These are phyloP conservation scores for Chrysolina oricalcia DNA, from an alignment of 2,888 invertebrate genomes.

Conservation along the genomic window DNA sequence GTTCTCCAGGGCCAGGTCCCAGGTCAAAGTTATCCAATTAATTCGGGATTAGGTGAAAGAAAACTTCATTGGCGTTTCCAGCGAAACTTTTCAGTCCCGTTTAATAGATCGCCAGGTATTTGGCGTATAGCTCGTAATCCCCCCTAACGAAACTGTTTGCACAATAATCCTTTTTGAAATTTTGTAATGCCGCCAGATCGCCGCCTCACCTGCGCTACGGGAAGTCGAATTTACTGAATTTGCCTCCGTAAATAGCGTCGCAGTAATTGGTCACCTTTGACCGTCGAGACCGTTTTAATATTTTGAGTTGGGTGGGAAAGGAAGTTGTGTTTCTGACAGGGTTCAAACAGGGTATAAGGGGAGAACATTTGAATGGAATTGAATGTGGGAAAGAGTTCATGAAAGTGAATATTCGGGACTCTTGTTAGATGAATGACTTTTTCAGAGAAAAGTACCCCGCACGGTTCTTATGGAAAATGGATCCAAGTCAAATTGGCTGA, in stretches of 20 bases:
- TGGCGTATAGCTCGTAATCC: slow-evolving; percentile 40
- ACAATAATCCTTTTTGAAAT: slow-evolving; percentile 42
- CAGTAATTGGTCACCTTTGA: slow-evolving; percentile 15
- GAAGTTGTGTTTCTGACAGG: no score
- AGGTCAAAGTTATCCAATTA: slow-evolving; percentile 44
- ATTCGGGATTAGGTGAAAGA: slow-evolving; percentile 38
- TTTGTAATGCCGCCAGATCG: slow-evolving; percentile 33
- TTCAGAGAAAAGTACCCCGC: no score
- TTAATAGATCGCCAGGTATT: slow-evolving; percentile 45
- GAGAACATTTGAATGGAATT: no score
- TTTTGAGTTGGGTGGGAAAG: neutral
- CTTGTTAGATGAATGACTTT: no score
- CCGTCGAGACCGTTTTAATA: neutral
- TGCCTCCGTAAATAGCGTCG: neutral
- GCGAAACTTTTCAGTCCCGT: slow-evolving; percentile 40
- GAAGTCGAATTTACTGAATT: neutral
- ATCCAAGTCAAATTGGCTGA: no score
- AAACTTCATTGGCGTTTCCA: slow-evolving; percentile 38
- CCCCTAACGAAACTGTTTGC: slow-evolving; percentile 40
- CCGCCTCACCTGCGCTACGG: neutral
- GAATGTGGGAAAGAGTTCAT: no score
- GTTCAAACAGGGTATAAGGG: no score
- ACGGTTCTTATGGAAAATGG: no score
- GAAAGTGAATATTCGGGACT: no score
- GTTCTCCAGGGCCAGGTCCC: neutral